Conservation (phyloP, 37 sponge, comb jelly and placozoan genomes). For the Beroe ovata region DNA sequence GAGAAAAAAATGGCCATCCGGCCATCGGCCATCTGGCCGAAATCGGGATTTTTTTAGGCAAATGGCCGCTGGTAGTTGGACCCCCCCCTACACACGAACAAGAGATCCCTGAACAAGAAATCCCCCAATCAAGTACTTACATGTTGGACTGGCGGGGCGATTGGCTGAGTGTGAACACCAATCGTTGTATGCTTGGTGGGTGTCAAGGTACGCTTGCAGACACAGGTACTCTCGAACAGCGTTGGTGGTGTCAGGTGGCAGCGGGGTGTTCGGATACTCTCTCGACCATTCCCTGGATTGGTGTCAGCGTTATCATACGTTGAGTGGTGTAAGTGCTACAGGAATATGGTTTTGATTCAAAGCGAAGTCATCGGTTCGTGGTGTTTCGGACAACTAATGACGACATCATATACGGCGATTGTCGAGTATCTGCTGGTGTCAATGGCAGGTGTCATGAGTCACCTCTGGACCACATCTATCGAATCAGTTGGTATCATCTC, state of each 20-base stretch:
- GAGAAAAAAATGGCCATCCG: no score
- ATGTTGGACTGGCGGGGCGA: constrained; percentile 17
- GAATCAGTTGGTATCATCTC: constrained; percentile 74
- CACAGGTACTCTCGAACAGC: constrained; percentile 79
- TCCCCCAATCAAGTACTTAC: no score
- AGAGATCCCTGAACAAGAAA: not conserved
- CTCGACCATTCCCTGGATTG: constrained; percentile 17
- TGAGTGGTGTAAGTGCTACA: not conserved
- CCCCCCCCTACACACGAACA: no score
- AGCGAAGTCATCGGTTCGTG: not conserved
- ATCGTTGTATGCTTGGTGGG: constrained; percentile 59
- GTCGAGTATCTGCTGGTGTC: no score
- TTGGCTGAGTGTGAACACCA: constrained; percentile 64
- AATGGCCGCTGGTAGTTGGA: no score
- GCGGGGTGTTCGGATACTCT: not conserved
- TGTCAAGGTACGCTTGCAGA: constrained; percentile 84
- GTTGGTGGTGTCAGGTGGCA: constrained; percentile 63
- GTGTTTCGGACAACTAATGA: no score
- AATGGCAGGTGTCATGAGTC: no score
- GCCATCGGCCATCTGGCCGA: no score
- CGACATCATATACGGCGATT: no score
- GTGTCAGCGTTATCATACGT: not conserved
- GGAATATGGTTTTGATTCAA: not conserved
- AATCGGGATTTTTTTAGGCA: no score
- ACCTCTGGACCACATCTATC: constrained; percentile 73